Evolutionary conservation across 2,888 invertebrate genomes (phyloP).

Genomic region (Oscheius sp.): DNA sequence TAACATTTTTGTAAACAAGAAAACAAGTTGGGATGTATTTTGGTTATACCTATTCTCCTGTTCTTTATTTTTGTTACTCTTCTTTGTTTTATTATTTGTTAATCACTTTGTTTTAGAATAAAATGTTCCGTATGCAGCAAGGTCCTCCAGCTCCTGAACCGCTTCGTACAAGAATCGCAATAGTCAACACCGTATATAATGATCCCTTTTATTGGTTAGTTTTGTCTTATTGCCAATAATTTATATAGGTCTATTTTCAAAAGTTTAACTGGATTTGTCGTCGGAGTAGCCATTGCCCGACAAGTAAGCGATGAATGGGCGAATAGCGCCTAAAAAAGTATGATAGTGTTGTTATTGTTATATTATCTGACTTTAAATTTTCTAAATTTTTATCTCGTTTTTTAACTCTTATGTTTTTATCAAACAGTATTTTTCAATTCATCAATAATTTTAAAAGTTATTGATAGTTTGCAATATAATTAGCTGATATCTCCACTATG

Average conservation of each 20-base stretch:
- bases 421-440: too few species aligned
- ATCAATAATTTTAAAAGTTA: too few species aligned
- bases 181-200: constrained; percentile 53
- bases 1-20: too few species aligned
- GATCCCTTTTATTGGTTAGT: constrained; percentile 53
- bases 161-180: constrained; percentile 45
- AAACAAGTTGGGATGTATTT: too few species aligned
- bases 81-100: not conserved
- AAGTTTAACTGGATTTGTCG: constrained; percentile 52
- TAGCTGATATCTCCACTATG: too few species aligned
- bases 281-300: constrained; percentile 52
- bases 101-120: not conserved
- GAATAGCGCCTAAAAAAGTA: constrained; percentile 31
- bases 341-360: not conserved
- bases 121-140: constrained; percentile 55
- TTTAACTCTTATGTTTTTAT: too few species aligned
- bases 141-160: constrained; percentile 52
- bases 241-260: constrained; percentile 54
- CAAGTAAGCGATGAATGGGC: constrained; percentile 57
- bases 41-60: not conserved
- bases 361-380: not conserved
- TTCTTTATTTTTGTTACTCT: not conserved
- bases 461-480: too few species aligned
- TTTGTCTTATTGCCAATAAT: not conserved
- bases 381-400: not conserved